Evolutionary conservation across 2,797 vertebrate genomes (phyloP).

Genomic region (Silurus aristotelis): DNA sequence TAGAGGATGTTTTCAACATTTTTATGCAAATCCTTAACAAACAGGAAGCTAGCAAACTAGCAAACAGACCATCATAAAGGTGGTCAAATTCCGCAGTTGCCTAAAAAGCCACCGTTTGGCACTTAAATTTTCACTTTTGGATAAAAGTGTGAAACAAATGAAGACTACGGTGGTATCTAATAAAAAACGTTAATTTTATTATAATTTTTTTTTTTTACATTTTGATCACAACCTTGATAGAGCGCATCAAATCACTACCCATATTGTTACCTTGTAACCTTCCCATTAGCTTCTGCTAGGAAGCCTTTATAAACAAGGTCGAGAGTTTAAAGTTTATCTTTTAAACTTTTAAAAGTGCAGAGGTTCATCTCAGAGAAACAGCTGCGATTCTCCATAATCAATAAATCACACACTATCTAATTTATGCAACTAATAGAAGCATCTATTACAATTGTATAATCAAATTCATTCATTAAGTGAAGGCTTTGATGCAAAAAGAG

Average conservation of each 20-base stretch:
- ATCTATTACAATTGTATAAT: neutral
- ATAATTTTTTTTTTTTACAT: neutral
- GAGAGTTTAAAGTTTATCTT: neutral
- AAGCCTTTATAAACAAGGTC: neutral
- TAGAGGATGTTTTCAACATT: neutral
- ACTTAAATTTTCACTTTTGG: neutral
- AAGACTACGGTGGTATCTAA: neutral
- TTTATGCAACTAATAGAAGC: neutral
- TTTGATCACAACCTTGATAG: neutral
- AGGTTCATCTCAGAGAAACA: neutral
- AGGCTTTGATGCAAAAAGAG: neutral
- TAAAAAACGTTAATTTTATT: neutral
- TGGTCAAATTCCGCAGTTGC: neutral
- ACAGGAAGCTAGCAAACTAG: too few species aligned
- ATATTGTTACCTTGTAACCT: neutral
- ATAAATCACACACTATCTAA: neutral
- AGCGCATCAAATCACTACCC: neutral
- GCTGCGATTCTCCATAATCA: neutral
- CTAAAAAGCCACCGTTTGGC: neutral
- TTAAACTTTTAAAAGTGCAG: too few species aligned
- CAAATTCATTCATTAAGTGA: neutral
- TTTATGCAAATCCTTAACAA: neutral
- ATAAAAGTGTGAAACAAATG: neutral
- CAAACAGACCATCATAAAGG: too few species aligned
- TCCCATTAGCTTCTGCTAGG: neutral